Evolutionary conservation across 2,888 invertebrate genomes (phyloP).

Genomic region (Eutolmus rufibarbis): DNA sequence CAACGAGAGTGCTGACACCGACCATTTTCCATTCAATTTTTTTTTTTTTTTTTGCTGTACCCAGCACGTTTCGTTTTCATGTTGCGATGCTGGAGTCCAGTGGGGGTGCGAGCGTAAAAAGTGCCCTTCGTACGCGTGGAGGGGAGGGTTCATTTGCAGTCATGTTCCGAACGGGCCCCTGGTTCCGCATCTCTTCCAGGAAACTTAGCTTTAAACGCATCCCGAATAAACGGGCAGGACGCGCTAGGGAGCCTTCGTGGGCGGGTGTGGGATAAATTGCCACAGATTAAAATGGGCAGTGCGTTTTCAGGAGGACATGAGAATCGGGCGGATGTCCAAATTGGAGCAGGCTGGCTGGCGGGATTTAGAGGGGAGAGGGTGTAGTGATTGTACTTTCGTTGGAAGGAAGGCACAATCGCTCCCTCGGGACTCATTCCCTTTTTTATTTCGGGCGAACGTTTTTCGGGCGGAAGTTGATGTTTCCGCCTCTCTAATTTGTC

Average conservation of each 20-base stretch:
- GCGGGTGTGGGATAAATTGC: constrained; percentile 12
- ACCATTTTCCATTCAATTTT: constrained; percentile 28
- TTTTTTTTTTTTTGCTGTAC: constrained; percentile 27
- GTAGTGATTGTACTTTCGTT: neutral
- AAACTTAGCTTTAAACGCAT: constrained; percentile 35
- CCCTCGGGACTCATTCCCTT: constrained; percentile 4
- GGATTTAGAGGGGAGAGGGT: neutral
- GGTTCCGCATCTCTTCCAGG: neutral
- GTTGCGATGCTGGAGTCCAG: neutral
- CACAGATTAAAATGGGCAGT: constrained; percentile 15
- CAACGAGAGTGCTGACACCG: constrained; percentile 18
- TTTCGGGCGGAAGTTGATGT: constrained; percentile 14
- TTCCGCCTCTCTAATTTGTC: constrained; percentile 31
- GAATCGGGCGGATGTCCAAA: constrained; percentile 17
- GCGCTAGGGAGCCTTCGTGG: neutral
- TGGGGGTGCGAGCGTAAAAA: constrained; percentile 5
- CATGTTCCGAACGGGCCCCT: neutral
- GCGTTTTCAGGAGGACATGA: neutral
- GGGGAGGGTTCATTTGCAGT: neutral
- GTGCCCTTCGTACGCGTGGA: neutral
- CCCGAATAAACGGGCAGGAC: neutral
- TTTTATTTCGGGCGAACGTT: neutral
- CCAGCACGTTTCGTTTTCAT: constrained; percentile 3
- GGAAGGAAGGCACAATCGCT: neutral
- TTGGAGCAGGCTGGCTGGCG: neutral